These are phyloP conservation scores for Karalla daura DNA, from an alignment of 2,797 vertebrate genomes.

Conservation along the genomic window DNA sequence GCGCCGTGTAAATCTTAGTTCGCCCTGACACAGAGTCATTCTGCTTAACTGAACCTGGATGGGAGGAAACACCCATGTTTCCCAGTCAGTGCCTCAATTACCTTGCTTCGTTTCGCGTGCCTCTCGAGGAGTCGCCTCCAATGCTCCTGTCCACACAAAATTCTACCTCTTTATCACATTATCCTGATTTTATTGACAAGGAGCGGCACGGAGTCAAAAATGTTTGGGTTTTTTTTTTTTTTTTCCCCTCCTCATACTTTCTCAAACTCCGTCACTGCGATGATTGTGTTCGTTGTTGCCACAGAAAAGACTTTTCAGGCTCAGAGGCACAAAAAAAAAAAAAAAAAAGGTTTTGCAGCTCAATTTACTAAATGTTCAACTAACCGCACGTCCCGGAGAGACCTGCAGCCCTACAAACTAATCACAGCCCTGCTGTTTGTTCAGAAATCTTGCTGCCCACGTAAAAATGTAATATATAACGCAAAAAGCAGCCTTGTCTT, in stretches of 20 bases:
- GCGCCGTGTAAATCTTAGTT: conserved; percentile 17
- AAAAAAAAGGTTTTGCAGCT: no score
- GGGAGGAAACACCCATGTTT: conserved; percentile 7
- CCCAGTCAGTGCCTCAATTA: neutral
- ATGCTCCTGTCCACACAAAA: conserved; percentile 32
- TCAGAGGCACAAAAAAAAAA: conserved; percentile 4
- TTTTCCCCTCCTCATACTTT: conserved; percentile 26
- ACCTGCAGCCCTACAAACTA: conserved; percentile 20
- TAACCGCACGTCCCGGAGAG: neutral
- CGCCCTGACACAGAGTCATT: conserved; percentile 31
- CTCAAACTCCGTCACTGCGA: conserved; percentile 18
- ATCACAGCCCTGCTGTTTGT: conserved; percentile 13
- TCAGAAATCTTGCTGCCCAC: neutral
- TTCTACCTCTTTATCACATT: conserved; percentile 72
- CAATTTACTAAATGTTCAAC: conserved; percentile 1
- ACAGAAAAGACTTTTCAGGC: conserved; percentile 1
- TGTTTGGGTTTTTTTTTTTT: no score
- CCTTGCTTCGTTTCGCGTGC: conserved; percentile 17
- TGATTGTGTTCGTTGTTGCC: neutral
- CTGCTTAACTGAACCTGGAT: conserved; percentile 43
- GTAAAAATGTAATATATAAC: conserved; percentile 54
- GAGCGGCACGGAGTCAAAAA: conserved; percentile 33
- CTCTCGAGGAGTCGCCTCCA: conserved; percentile 3
- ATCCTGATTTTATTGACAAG: conserved; percentile 23
- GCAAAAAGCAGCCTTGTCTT: conserved; percentile 42